Evolutionary conservation across 2,888 invertebrate species (phyloP).

Genomic region (Napeogenes inachia): DNA sequence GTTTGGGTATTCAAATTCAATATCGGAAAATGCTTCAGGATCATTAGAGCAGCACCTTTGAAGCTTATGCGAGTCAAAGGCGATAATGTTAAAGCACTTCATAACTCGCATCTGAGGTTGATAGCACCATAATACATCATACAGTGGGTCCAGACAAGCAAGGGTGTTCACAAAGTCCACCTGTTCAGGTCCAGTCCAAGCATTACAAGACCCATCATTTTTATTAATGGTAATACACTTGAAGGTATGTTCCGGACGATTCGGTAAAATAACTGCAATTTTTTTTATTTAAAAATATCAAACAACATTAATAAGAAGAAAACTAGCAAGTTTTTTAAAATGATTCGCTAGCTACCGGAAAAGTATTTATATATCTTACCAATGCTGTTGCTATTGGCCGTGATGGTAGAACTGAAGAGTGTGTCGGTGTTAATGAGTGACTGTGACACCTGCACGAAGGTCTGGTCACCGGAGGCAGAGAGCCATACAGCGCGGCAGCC

Average conservation of each 20-base stretch:
- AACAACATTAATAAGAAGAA: no score
- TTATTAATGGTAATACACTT: conserved; percentile 94
- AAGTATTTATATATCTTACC: conserved; percentile 68
- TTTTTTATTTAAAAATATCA: no score
- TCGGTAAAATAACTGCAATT: conserved; percentile 86
- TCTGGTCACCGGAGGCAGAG: conserved; percentile 97
- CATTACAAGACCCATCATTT: conserved; percentile 90
- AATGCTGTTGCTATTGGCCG: conserved; percentile 90
- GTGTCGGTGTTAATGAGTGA: conserved; percentile 94
- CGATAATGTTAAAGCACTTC: conserved; percentile 89
- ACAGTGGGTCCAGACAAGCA: conserved; percentile 92
- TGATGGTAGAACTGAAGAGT: conserved; percentile 90
- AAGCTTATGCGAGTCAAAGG: conserved; percentile 80
- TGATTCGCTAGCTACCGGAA: no score
- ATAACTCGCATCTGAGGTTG: conserved; percentile 81
- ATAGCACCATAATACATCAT: conserved; percentile 96
- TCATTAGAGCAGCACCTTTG: conserved; percentile 62
- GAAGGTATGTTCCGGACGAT: conserved; percentile 86
- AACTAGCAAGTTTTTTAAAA: no score
- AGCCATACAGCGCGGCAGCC: conserved; percentile 95
- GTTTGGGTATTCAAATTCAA: conserved; percentile 60
- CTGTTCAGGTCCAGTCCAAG: conserved; percentile 89
- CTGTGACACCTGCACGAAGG: conserved; percentile 94
- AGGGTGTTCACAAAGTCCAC: conserved; percentile 88
- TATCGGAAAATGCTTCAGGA: conserved; percentile 42